Evolutionary conservation across 2,113 vertebrate genomes (phyloP), one percentile per base, ranked within the genome.

Genomic region (Isichthys henryi): DNA sequence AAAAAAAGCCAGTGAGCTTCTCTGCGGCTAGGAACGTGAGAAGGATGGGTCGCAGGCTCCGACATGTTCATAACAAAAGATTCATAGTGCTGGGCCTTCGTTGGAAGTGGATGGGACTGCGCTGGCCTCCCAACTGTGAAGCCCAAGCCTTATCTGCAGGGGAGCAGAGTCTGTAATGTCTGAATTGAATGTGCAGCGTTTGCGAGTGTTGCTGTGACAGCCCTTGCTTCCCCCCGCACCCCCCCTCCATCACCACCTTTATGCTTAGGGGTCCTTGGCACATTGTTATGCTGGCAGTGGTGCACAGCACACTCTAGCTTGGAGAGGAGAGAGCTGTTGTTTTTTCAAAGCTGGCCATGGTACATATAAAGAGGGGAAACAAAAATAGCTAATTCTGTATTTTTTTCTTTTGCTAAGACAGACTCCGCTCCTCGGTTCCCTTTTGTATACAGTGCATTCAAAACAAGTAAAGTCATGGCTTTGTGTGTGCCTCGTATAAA

Each of bases 161-260:
- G 19, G 45, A 84, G 43, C 82, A 84, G 82, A n/a, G 82, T 48
- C 45, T 48, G 43, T 84, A 46, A 84, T 84, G 82, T 84, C 43
- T 84, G 82, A 45, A 84, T 84, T 84, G 82, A 84, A 84, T 48
- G 45, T 84, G 82, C 82, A 46, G 80, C 80, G 45, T n/a, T n/a
- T 9, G 21, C 80, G 80, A 48, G 80, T n/a, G 39, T 48, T n/a
- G 23, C 80, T 43, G 45, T 48, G 80, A n/a, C 43, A 23, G 43
- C 43, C 19, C 8, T 21, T 8, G 77, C 77, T 0, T 7, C 21
- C 7, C 21, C 45, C 27, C 70, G 9, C 1, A 2, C 62, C 9
- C 70, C 11, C 31, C 70, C 70, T 0, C 23, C 31, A 77, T 13
- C 70, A 39, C n/a, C 80, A 48, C 43, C 45, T 84, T 84, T 48